Conservation (phyloP, 2,797 vertebrate species). For the Pangasius djambal region DNA sequence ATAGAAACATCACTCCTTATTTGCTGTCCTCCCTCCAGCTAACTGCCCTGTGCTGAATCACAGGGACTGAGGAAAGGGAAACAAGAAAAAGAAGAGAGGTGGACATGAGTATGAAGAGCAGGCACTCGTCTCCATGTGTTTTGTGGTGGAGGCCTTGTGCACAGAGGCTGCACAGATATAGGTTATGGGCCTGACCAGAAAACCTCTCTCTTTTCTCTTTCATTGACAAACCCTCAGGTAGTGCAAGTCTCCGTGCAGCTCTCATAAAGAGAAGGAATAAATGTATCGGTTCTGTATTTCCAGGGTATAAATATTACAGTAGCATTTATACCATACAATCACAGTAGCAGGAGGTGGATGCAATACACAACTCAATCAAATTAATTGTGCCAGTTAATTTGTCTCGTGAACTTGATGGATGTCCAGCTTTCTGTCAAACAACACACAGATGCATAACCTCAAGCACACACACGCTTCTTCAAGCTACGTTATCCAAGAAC, state of each 20-base stretch:
- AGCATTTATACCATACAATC: conserved; percentile 39
- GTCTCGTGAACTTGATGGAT: conserved; percentile 36
- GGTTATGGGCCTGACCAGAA: conserved; percentile 21
- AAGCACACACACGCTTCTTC: conserved; percentile 18
- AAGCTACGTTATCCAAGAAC: conserved; percentile 19
- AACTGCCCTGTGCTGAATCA: conserved; percentile 46
- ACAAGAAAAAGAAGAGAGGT: not conserved
- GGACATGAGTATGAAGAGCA: conserved; percentile 19
- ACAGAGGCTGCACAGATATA: conserved; percentile 43
- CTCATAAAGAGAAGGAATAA: conserved; percentile 45
- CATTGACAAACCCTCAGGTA: conserved; percentile 58
- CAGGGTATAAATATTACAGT: conserved; percentile 48
- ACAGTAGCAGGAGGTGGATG: conserved; percentile 12
- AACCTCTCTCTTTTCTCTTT: conserved; percentile 45
- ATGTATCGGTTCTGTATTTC: conserved; percentile 38
- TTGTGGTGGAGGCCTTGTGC: conserved; percentile 46
- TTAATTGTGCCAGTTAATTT: conserved; percentile 28
- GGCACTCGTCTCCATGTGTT: conserved; percentile 52
- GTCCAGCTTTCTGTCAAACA: conserved; percentile 38
- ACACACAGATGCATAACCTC: conserved; percentile 6
- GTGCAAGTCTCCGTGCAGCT: conserved; percentile 28
- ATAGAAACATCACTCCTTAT: conserved; percentile 61
- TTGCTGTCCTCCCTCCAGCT: not conserved
- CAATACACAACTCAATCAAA: conserved; percentile 4
- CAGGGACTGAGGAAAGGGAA: conserved; percentile 16